Base-by-base conservation (phyloP, 2,113 vertebrate species). In the Phodopus roborovskii region DNA sequence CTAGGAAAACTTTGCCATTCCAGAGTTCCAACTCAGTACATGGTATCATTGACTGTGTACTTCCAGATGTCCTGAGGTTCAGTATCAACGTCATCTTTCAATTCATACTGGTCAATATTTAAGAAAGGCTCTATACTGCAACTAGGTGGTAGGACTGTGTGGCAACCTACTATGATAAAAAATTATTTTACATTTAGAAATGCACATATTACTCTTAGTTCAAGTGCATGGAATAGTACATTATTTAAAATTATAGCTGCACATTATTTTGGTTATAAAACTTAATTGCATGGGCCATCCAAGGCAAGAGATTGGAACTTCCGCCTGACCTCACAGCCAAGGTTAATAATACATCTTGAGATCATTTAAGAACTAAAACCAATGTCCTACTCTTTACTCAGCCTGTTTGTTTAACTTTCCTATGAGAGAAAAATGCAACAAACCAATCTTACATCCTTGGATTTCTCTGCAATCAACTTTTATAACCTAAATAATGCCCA, bases 1-100 rank as follows among this genome's bases (percentile, higher is more conserved):
- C 91, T 95, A 95, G 88, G 77, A 94, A 97, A 97, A 92, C 53
- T 73, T 8, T 82, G 36, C 15, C 36, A 86, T n/a, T 86, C 30
- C 39, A 83, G 39, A 13, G 11, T 64, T 60, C 71, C 17, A 56
- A 66, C 26, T 77, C 48, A 53, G 13, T 68, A 88, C 22, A 77
- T 8, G 12, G 33, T 10, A 73, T 12, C 48, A 42, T 8, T 73
- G 79, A 20, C 56, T 78, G 4, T 83, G 88, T 26, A 64, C 84
- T 91, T 79, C 39, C 74, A 93, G 60, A 60, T 10, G 22, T 24
- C n/a, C 3, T 58, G 53, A 92, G 53, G 28, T n/a, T 81, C 24
- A 89, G 33, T 33, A 7, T 84, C 33, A 28, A 36, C 22, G 92
- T 87, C n/a, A 50, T 84, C 42, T 20, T 90, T 73, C 13, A 48